Evolutionary conservation across 1,140 invertebrate species (phyloP).

Genomic region (Drosophila teissieri): DNA sequence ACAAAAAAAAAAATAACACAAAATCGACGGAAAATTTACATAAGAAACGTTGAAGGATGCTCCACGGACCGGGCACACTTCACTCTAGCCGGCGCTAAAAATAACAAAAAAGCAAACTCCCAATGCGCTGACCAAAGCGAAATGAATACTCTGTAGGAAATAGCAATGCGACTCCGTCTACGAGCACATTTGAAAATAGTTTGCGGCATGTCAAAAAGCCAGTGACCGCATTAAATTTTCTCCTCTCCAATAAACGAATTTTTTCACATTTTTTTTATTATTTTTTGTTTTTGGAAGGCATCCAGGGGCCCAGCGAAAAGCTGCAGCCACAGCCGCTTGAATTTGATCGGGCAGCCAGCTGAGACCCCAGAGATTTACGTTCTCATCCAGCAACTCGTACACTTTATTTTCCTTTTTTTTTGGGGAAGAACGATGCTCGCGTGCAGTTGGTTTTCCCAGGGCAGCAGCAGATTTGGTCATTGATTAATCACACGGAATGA

Average conservation of each 20-base stretch:
- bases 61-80: conserved; percentile 52
- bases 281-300: conserved; percentile 57
- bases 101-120: conserved; percentile 66
- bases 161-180: conserved; percentile 31
- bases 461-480: conserved; percentile 24
- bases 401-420: conserved; percentile 5
- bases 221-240: conserved; percentile 77
- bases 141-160: conserved; percentile 40
- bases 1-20: conserved; percentile 29
- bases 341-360: conserved; percentile 39
- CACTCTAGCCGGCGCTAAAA: conserved; percentile 66
- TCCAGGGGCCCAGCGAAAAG: conserved; percentile 51
- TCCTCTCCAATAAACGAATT: conserved; percentile 30
- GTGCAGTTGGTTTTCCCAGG: conserved; percentile 19
- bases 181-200: conserved; percentile 73
- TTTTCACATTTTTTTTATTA: background rate
- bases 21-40: conserved; percentile 64
- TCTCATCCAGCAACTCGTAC: conserved; percentile 21
- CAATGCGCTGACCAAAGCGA: conserved; percentile 68
- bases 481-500: conserved; percentile 47
- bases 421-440: conserved; percentile 2
- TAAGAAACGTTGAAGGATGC: conserved; percentile 78
- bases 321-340: conserved; percentile 24
- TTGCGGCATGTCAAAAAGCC: conserved; percentile 70
- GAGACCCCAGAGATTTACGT: conserved; percentile 50